Evolutionary conservation across 2,888 invertebrate genomes (phyloP), one percentile per base, ranked within the genome.

Genomic region (Campoplex nolae): DNA sequence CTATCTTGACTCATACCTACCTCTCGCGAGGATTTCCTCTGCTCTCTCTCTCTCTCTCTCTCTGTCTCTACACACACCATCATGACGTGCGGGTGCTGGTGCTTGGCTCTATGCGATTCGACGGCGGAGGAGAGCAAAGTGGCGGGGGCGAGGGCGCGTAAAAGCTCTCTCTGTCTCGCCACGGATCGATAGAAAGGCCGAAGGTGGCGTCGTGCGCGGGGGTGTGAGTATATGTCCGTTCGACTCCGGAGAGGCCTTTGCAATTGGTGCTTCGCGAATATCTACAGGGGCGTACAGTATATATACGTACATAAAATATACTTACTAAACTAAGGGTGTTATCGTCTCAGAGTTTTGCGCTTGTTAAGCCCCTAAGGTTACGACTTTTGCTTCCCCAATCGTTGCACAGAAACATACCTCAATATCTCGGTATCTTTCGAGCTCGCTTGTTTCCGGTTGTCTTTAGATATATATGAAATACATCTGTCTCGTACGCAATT

Each of bases 171-270:
- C 76, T 91, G 83, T 83, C 83, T 91, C 90, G 92, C 92, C 91
- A 89, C 91, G 92, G 93, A 93, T 93, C 93, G 93, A 93, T 93
- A 93, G 92, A 90, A 93, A 93, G 93, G 93, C 92, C 92, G 93
- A 92, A 93, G 93, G 93, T 87, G 87, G 80, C 76, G 84, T 85
- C 73, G 88, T 78, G 83, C 76, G 87, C 73, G 86, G 78, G 87
- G 76, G 73, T 82, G 77, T 77, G 85, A 73, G 86, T 88, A 83
- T 86, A 87, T 92, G 92, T 91, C 92, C 92, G 92, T 92, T 92
- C 91, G 91, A 92, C 90, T 91, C 90, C 89, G 90, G 89, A 81
- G 86, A 86, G 85, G 83, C 82, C 81, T 81, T 56, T 76, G 65
- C 84, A 75, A 81, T 83, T 71, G 51, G 83, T 83, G 18, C 74